Conservation (phyloP, 2,797 vertebrate genomes). For the Gymnocypris eckloni region DNA sequence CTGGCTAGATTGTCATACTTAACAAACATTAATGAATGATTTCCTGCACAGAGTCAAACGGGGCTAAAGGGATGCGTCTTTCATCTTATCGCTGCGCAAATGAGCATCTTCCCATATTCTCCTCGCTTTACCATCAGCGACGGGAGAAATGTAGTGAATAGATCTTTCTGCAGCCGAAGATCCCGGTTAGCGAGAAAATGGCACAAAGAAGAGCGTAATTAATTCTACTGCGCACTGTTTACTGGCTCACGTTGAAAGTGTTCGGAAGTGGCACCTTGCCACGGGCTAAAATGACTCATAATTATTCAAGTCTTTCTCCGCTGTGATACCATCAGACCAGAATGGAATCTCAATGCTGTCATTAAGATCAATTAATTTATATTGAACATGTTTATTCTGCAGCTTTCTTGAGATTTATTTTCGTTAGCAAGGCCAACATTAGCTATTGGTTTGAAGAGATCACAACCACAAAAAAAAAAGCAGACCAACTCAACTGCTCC, state of each 20-base stretch:
- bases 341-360: conserved; percentile 56
- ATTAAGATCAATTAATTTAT: conserved; percentile 58
- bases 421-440: neutral
- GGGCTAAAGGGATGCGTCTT: conserved; percentile 85
- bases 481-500: neutral
- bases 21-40: conserved; percentile 89
- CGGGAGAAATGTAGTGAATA: conserved; percentile 72
- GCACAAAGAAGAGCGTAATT: conserved; percentile 76
- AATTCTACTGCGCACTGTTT: conserved; percentile 76
- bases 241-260: conserved; percentile 60
- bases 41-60: conserved; percentile 86
- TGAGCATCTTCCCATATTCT: conserved; percentile 85
- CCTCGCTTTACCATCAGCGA: conserved; percentile 71
- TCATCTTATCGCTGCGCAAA: conserved; percentile 84
- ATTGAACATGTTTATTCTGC: conserved; percentile 51
- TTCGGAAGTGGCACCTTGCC: conserved; percentile 66
- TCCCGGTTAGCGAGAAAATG: conserved; percentile 73
- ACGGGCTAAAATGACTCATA: conserved; percentile 58
- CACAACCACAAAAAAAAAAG: neutral
- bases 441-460: neutral
- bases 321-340: conserved; percentile 54
- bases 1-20: conserved; percentile 87
- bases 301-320: conserved; percentile 51
- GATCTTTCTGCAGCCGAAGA: conserved; percentile 73
- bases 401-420: conserved; percentile 33